Evolutionary conservation across 2,888 invertebrate genomes (phyloP).

Genomic region (Leptinotarsa tumamoca): DNA sequence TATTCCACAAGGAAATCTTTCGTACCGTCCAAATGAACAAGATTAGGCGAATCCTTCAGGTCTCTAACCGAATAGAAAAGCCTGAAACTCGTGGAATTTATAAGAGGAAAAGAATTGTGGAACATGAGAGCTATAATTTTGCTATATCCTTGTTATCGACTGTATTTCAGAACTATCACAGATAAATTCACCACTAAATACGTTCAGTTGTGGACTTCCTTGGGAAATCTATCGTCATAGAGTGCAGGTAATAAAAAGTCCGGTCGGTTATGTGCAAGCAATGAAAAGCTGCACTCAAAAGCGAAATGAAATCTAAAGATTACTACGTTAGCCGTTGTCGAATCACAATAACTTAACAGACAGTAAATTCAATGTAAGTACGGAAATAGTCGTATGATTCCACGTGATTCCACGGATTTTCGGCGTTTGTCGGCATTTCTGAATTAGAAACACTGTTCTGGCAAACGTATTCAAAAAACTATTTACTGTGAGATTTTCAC

Average conservation of each 20-base stretch:
- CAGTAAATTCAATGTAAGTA: background rate
- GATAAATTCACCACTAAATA: slow-evolving; percentile 27
- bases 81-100: background rate
- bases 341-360: background rate
- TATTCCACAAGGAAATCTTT: too few species aligned
- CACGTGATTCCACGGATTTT: background rate
- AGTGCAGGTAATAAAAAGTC: slow-evolving; percentile 25
- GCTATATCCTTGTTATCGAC: slow-evolving; percentile 11
- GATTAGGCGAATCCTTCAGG: too few species aligned
- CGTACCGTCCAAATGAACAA: too few species aligned
- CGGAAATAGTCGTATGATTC: background rate
- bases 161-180: slow-evolving; percentile 21
- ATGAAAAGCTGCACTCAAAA: background rate
- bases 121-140: slow-evolving; percentile 3
- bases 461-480: too few species aligned
- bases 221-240: slow-evolving; percentile 22
- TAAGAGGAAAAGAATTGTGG: background rate
- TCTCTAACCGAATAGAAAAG: too few species aligned
- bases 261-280: slow-evolving; percentile 9
- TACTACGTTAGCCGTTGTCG: background rate
- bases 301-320: background rate
- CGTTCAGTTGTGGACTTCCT: slow-evolving; percentile 3
- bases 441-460: too few species aligned
- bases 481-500: too few species aligned
- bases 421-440: too few species aligned